These are phyloP conservation scores for Stenodera caucasica DNA, from an alignment of 2,888 invertebrate genomes.

Conservation along the genomic window DNA sequence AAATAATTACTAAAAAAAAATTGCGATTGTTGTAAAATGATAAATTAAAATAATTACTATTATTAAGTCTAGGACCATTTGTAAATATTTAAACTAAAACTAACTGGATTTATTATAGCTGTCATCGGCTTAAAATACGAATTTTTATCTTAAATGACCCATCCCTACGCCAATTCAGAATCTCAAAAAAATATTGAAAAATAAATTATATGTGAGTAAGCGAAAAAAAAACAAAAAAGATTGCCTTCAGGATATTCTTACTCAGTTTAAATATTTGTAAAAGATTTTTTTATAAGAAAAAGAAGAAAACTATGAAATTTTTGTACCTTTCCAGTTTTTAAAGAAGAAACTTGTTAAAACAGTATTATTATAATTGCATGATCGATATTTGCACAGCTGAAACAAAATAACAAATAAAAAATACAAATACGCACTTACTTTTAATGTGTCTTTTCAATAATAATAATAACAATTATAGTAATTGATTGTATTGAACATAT, in stretches of 20 bases:
- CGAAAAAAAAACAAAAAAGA: slow-evolving; percentile 7
- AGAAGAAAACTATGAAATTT: slow-evolving; percentile 34
- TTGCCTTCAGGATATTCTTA: slow-evolving; percentile 35
- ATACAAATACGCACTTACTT: neutral
- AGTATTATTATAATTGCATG: slow-evolving; percentile 28
- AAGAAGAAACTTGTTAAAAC: slow-evolving; percentile 12
- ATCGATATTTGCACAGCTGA: slow-evolving; percentile 45
- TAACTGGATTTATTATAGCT: slow-evolving; percentile 10
- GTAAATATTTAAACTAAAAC: slow-evolving; percentile 22
- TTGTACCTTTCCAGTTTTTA: slow-evolving; percentile 43
- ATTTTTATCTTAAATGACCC: slow-evolving; percentile 19
- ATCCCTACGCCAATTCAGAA: slow-evolving; percentile 24
- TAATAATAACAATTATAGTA: slow-evolving; percentile 8
- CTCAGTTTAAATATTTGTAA: slow-evolving; percentile 28
- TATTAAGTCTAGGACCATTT: slow-evolving; percentile 28
- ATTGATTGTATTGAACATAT: slow-evolving; percentile 43
- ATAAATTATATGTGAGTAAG: slow-evolving; percentile 5
- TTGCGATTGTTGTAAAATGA: neutral
- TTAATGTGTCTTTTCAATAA: slow-evolving; percentile 40
- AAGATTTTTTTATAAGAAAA: slow-evolving; percentile 23
- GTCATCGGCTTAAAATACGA: slow-evolving; percentile 14
- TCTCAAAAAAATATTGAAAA: neutral
- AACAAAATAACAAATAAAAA: slow-evolving; percentile 44
- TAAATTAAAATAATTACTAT: slow-evolving; percentile 13
- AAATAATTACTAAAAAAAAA: neutral